phyloP scores from a whole-genome alignment of 1,140 invertebrate species.

The Hesperophylax magnus region DNA sequence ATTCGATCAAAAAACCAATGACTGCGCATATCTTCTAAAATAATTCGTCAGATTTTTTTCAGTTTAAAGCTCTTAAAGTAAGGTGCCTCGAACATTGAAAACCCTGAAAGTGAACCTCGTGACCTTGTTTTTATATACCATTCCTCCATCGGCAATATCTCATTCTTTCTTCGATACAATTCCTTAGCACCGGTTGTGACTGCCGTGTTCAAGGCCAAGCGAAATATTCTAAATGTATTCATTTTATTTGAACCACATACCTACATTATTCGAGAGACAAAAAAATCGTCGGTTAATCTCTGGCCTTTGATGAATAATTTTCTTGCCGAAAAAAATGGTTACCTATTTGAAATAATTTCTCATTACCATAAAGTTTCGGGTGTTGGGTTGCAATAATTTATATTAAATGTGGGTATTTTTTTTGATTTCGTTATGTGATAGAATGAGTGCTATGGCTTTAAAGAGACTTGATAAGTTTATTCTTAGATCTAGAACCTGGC shows the following conservation, averaged over 20 bases:
- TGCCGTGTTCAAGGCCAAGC: slow-evolving; percentile 9
- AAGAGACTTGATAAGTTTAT: no score
- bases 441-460: no score
- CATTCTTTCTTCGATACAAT: neutral
- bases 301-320: neutral
- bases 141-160: slow-evolving; percentile 1
- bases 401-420: no score
- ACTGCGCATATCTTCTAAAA: no score
- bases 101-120: slow-evolving; percentile 3
- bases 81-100: neutral
- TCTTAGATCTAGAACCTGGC: no score
- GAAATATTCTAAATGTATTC: neutral
- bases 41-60: no score
- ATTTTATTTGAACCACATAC: slow-evolving; percentile 18
- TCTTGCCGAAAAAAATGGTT: neutral
- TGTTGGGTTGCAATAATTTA: no score
- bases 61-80: no score
- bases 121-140: slow-evolving; percentile 20
- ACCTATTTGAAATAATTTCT: no score
- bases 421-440: no score
- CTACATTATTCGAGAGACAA: slow-evolving; percentile 10
- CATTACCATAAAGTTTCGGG: no score
- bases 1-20: no score
- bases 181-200: neutral
- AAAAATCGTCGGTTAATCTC: neutral